Evolutionary conservation across 2,797 vertebrate genomes (phyloP).

Genomic region (Rhincodon typus): DNA sequence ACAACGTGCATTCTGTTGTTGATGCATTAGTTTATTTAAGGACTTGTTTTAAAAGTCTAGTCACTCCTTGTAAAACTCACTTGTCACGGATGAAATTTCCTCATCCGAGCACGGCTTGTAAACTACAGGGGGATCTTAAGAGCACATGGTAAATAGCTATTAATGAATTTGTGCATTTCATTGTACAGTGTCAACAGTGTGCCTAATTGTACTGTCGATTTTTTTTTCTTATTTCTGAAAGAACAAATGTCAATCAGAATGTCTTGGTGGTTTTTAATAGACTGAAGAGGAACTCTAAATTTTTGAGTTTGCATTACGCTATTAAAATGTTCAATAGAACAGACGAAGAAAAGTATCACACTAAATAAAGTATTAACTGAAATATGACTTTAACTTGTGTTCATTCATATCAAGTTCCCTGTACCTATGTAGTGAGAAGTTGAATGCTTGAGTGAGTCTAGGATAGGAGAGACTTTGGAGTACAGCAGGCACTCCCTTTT

Average conservation of each 20-base stretch:
- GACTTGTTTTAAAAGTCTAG: conserved; percentile 99
- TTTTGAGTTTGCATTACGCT: conserved; percentile 76
- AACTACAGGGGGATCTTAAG: conserved; percentile 56
- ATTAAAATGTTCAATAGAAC: conserved; percentile 76
- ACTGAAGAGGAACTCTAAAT: conserved; percentile 65
- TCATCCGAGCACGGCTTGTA: conserved; percentile 57
- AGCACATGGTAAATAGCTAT: conserved; percentile 58
- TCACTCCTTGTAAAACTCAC: conserved; percentile 56
- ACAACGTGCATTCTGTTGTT: conserved; percentile 80
- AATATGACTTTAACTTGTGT: conserved; percentile 43
- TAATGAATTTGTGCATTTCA: conserved; percentile 64
- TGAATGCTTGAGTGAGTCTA: no score
- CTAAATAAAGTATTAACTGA: conserved; percentile 92
- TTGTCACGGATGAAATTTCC: conserved; percentile 57
- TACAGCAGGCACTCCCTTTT: no score
- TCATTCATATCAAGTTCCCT: neutral
- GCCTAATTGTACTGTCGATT: conserved; percentile 87
- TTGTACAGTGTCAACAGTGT: conserved; percentile 96
- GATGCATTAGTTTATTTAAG: conserved; percentile 69
- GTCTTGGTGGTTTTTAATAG: conserved; percentile 72
- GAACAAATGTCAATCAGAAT: conserved; percentile 68
- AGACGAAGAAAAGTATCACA: conserved; percentile 76
- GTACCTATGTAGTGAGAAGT: no score
- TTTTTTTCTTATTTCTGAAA: conserved; percentile 69
- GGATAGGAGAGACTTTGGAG: no score